Percentiles rank a stretch among this genome's conserved stretches.
Conservation (phyloP, 2,888 invertebrate genomes). For the Philonicus albiceps region DNA sequence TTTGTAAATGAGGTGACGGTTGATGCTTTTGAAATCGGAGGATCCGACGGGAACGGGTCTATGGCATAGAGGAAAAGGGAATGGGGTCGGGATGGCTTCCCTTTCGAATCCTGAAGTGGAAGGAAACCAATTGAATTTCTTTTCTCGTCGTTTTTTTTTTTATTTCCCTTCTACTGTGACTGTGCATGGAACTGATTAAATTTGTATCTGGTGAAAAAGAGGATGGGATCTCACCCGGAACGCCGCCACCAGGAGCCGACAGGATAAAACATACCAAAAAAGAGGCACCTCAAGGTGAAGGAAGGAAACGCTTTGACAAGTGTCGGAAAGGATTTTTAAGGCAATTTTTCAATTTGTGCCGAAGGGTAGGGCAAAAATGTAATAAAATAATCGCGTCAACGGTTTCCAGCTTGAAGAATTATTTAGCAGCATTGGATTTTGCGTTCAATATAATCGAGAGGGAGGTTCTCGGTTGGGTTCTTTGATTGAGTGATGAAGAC, state of each 20-base stretch:
- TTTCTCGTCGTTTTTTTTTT: neutral
- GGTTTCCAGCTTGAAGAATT: neutral
- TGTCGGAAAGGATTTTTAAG: constrained; percentile 41
- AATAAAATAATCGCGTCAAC: constrained; percentile 43
- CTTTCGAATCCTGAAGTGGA: neutral
- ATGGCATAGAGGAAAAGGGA: neutral
- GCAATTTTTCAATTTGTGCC: constrained; percentile 44
- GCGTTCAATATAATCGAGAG: neutral
- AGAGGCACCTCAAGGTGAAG: neutral
- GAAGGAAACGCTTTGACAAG: constrained; percentile 9
- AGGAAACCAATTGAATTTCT: constrained; percentile 10
- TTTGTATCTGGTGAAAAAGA: constrained; percentile 22
- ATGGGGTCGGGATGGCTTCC: neutral
- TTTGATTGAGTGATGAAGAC: neutral
- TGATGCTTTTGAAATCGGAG: constrained; percentile 19
- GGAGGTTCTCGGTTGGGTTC: neutral
- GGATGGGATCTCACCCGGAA: neutral
- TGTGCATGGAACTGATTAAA: constrained; percentile 28
- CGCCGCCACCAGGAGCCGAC: neutral
- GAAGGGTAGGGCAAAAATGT: neutral
- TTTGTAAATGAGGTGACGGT: constrained; percentile 30
- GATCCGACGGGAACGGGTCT: neutral
- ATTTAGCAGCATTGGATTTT: neutral
- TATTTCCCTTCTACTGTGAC: neutral
- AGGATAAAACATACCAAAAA: neutral